Evolutionary conservation across 2,888 invertebrate species (phyloP), one percentile per base, ranked within the genome.

Genomic region (Luperina testacea): DNA sequence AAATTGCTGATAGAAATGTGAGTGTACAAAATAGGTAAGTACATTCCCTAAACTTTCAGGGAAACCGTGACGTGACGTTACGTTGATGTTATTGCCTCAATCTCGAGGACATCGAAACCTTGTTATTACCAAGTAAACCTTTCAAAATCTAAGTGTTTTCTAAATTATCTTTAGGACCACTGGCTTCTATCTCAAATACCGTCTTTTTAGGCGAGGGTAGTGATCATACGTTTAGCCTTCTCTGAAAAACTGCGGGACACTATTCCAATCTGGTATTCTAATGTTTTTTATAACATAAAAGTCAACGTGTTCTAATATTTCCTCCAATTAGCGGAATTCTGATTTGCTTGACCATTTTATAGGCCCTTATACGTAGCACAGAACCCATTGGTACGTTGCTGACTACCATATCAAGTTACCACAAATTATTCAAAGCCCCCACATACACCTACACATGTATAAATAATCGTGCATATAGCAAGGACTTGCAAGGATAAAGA

Each of bases 401-500:
- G 51, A 27, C 13, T 7, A 45, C 45, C 70, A 63, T 78, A 78
- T 78, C n/a, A 20, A 63, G 45, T 6, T 17, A 38, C n/a, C 13
- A 45, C 2, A 57, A 53, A 78, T 38, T 20, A 70, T 32, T 53
- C n/a, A 24, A 42, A 24, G 24, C 77, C 6, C 51, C 76, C 64
- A 45, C 27, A 51, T 13, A 48, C 13, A 11, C 51, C 61, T 15
- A 42, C 13, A 32, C 13, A 32, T 42, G 27, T 68, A 59, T 42
- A 42, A 24, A 67, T 32, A 59, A 59, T 42, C 9, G 51, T 32
- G 17, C 9, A 32, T 48, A 67, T 1, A 67, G 51, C 27, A 42
- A 51, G 61, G 42, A 32, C 42, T 67, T 59, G 38, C 48, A 77
- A 77, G 77, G 77, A 42, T 51, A 24, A 20, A 9, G 24, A 32